Evolutionary conservation across 2,888 invertebrate genomes (phyloP), one percentile per base, ranked within the genome.

Genomic region (Thera obeliscata): DNA sequence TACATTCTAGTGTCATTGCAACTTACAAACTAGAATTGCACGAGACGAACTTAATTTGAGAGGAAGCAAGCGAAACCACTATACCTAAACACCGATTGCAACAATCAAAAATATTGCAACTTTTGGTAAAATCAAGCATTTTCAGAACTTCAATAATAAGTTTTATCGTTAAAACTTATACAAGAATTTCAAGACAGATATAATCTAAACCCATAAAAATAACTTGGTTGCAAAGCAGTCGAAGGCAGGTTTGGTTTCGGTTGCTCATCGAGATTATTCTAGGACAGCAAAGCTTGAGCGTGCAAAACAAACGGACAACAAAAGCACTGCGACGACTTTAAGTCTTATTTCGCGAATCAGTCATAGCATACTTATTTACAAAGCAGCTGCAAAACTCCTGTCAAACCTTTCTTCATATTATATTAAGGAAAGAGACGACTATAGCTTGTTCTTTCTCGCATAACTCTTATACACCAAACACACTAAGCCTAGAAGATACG

Each of bases 1-100:
- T 74, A 67, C 70, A 74, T 67, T 61, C 76, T 78, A 76, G 50
- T 76, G 74, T 73, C 65, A 64, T 74, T 76, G 72, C 63, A 70
- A 73, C 71, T 74, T 75, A 66, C 54, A 65, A 62, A 67, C 62
- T 59, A 67, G n/a, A 55, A 60, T 67, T 68, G 67, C 65, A 57
- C 63, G 55, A 55, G 67, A 36, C 1, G 1, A 65, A 49, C 6
- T 33, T 50, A 50, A 22, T 38, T 3, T 49, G 8, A 9, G 43
- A 46, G 43, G 52, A 54, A 61, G 60, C 64, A 61, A 57, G 36
- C 48, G 43, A 50, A 52, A 60, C 12, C 22, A 38, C n/a, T 8
- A 38, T 52, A 50, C 8, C 43, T 7, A 46, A 9, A 9, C 43
- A 9, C 43, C 38, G 6, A 38, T 6, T 38, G 38, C 38, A 38